Conservation (phyloP, 1,140 invertebrate species). For the Saccostrea echinata region DNA sequence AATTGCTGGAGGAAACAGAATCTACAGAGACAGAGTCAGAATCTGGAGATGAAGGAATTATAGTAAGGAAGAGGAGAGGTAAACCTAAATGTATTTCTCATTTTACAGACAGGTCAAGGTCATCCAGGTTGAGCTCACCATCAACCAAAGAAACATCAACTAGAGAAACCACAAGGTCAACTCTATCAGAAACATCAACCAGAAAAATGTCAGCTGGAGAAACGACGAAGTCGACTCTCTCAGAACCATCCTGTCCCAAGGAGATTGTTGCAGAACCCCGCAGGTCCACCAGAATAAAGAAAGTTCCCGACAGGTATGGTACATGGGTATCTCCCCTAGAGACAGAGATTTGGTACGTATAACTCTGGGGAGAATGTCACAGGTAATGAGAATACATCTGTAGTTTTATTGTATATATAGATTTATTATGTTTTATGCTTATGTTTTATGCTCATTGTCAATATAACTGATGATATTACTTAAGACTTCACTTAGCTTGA, state of each 20-base stretch:
- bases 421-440: not conserved
- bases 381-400: not conserved
- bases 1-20: no score
- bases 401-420: not conserved
- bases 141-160: not conserved
- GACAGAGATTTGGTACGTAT: not conserved
- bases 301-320: not conserved
- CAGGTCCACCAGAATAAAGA: not conserved
- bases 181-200: not conserved
- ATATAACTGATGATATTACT: no score
- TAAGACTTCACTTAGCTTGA: no score
- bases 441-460: not conserved
- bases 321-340: not conserved
- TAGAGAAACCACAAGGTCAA: not conserved
- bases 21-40: not conserved
- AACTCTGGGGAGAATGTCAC: not conserved
- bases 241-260: not conserved
- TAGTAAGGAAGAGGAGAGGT: not conserved
- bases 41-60: not conserved
- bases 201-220: not conserved
- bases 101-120: not conserved
- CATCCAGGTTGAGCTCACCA: not conserved
- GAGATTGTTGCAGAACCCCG: not conserved
- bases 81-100: not conserved
- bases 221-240: not conserved